Evolutionary conservation across 1,140 invertebrate genomes (phyloP).

Genomic region (Hirudo medicinalis): DNA sequence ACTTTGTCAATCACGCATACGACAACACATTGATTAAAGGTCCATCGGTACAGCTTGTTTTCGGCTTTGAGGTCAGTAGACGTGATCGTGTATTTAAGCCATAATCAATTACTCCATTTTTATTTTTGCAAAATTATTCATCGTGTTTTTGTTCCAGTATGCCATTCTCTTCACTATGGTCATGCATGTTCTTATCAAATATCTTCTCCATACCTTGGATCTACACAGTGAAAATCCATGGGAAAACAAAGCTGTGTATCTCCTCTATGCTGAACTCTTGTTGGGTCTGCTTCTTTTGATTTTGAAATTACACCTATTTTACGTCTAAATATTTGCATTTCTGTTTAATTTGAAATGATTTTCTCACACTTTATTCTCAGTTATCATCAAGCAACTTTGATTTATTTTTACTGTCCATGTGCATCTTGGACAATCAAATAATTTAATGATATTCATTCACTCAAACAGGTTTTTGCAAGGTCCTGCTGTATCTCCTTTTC

Average conservation of each 20-base stretch:
- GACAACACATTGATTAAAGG: conserved; percentile 83
- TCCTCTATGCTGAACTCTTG: conserved; percentile 88
- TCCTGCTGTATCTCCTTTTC: conserved; percentile 82
- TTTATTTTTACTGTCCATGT: too few species aligned
- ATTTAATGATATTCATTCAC: conserved; percentile 13
- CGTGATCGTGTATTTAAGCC: too few species aligned
- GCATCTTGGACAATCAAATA: not conserved
- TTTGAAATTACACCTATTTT: not conserved
- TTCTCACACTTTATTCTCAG: not conserved
- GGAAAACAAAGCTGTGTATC: conserved; percentile 96
- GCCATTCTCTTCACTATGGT: conserved; percentile 88
- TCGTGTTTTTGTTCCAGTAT: conserved; percentile 47
- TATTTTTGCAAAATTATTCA: too few species aligned
- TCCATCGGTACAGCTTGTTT: conserved; percentile 91
- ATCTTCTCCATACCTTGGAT: conserved; percentile 82
- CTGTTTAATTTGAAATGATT: not conserved
- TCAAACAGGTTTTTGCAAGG: conserved; percentile 54
- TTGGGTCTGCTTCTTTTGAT: conserved; percentile 57
- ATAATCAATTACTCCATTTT: too few species aligned
- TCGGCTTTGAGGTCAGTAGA: conserved; percentile 73
- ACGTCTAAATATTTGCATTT: too few species aligned
- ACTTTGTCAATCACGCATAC: conserved; percentile 86
- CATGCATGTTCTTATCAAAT: conserved; percentile 85
- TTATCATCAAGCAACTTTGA: too few species aligned
- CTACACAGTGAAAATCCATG: conserved; percentile 88